Percentiles rank a stretch among this genome's conserved stretches.
These are phyloP conservation scores for Andrena chrysosceles DNA, from an alignment of 2,888 invertebrate genomes.

Conservation along the genomic window DNA sequence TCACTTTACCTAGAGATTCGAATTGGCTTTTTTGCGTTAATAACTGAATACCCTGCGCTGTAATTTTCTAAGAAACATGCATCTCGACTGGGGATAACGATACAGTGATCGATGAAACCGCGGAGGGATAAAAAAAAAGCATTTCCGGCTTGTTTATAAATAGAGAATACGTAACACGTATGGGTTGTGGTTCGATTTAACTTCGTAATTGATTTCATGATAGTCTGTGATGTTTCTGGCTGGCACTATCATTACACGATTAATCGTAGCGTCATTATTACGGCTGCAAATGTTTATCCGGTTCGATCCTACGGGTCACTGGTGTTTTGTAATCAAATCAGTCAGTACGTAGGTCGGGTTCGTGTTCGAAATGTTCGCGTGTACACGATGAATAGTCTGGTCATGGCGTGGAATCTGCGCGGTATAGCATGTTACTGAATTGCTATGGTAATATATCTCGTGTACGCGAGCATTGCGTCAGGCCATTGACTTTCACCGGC, in stretches of 20 bases:
- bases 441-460: constrained; percentile 64
- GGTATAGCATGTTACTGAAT: constrained; percentile 62
- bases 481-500: constrained; percentile 72
- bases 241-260: constrained; percentile 20
- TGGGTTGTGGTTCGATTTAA: not conserved
- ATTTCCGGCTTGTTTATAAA: no score
- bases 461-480: constrained; percentile 70
- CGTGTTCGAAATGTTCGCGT: constrained; percentile 50
- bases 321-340: constrained; percentile 60
- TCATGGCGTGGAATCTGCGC: constrained; percentile 48
- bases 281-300: constrained; percentile 42
- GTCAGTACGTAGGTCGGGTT: constrained; percentile 52
- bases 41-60: no score
- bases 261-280: constrained; percentile 34
- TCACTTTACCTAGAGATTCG: no score
- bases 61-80: no score
- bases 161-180: no score
- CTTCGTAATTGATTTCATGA: constrained; percentile 11
- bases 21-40: no score
- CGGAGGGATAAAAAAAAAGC: no score
- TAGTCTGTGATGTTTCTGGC: constrained; percentile 19
- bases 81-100: no score
- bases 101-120: no score
- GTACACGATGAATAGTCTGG: constrained; percentile 50
- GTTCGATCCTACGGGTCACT: constrained; percentile 42